Evolutionary conservation across 1,140 invertebrate species (phyloP), one percentile per base, ranked within the genome.

Genomic region (Halictus rubicundus): DNA sequence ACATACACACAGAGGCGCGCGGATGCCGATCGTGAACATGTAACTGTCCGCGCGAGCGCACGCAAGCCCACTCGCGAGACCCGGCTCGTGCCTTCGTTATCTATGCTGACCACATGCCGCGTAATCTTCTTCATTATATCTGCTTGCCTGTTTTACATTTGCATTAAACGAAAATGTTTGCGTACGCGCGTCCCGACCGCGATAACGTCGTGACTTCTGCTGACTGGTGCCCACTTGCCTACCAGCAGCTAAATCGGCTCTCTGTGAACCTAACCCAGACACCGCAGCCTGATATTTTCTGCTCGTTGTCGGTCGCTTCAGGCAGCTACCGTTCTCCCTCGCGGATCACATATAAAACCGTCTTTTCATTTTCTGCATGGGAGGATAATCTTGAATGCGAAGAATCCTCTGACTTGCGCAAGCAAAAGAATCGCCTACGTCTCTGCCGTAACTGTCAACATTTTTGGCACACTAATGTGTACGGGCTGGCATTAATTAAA

Each of bases 81-180:
- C 76, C 69, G 65, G 75, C 80, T 84, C 81, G 80, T 83, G 68
- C 80, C 84, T 87, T 90, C 88, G 89, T 91, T 91, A 92, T 92
- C 90, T 91, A 88, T 90, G 89, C 90, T 91, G 89, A 90, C 90
- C 91, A 87, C 89, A 92, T 91, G 91, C 89, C 84, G 87, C 88
- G 89, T 91, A 92, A 92, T 91, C 90, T 91, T 91, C 90, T 89
- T 91, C 89, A 90, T 91, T 92, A 92, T 91, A 89, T 90, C 87
- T 89, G 75, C 78, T 82, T 72, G 83, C 72, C 88, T 88, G 85
- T 89, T 90, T 89, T 89, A 89, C 90, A 91, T 91, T 91, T 88
- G 87, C 90, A 90, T 91, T 90, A 86, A 91, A 91, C 88, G 89
- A 91, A 91, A 91, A 91, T 90, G 87, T 91, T 91, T 90, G 88